Base-by-base conservation (phyloP, 1,140 invertebrate species). In the Chymomyza costata region DNA sequence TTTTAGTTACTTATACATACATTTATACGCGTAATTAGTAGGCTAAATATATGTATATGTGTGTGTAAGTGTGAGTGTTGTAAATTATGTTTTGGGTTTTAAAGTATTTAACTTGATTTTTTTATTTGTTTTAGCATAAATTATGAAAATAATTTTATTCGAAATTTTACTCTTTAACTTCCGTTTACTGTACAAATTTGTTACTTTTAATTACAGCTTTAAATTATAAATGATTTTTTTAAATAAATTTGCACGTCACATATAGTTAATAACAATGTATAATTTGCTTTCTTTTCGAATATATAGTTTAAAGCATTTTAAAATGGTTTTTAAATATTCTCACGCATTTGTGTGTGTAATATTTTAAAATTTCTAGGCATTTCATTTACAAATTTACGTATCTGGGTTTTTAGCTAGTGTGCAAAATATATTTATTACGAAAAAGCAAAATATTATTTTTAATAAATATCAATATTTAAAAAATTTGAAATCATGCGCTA, bases 91-190 rank as follows among this genome's bases (percentile, higher is more conserved):
- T 38, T 71, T 32, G 57, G 35, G 50, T 45, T 58, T 60, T 53
- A 49, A 38, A 43, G 54, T 55, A 66, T 64, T 61, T 21, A 58
- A 55, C 50, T 58, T 6, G 3, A n/a, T 6, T 11, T 71, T 67
- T 30, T 30, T 65, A 46, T 57, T 65, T 74, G 43, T 62, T 63
- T 5, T 11, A 61, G 58, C 59, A 80, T 73, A 73, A 73, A 80
- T 73, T 80, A 80, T 73, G 59, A 80, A 80, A 80, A 80, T 73
- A 80, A 68, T 61, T 73, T 63, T 80, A 80, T 80, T 80, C 74
- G 74, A 80, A 67, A 45, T 67, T 71, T 65, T 67, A 67, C 63
- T 53, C 16, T 65, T 78, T 67, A 67, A n/a, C n/a, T 63, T 25
- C 59, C 59, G 30, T 60, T 78, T 56, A 65, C 73, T 80, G 73